These are phyloP conservation scores for Umimayanthus chanpuru DNA, from an alignment of 92 coral and sea anemone species.

Conservation along the genomic window DNA sequence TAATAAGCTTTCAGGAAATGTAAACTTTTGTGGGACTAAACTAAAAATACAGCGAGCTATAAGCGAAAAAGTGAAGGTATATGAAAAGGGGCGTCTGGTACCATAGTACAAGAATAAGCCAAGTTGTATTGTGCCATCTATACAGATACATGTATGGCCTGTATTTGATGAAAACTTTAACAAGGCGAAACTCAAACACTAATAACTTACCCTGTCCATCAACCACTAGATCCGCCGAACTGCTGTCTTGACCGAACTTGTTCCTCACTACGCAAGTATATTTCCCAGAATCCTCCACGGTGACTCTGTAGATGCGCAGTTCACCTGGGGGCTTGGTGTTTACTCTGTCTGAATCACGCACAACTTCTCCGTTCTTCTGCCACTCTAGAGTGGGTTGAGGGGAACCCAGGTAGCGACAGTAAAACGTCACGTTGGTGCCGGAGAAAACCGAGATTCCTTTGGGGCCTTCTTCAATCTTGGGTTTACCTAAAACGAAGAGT, in stretches of 20 bases:
- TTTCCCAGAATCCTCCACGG: constrained; percentile 59
- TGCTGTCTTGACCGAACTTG: constrained; percentile 47
- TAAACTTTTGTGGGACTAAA: too few relatives aligned
- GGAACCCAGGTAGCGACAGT: constrained; percentile 65
- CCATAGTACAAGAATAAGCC: too few relatives aligned
- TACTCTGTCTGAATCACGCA: constrained; percentile 21
- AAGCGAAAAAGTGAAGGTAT: too few relatives aligned
- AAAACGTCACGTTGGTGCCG: constrained; percentile 68
- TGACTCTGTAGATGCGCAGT: constrained; percentile 45
- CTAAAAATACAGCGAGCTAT: too few relatives aligned
- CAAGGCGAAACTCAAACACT: not conserved
- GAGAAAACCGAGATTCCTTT: constrained; percentile 60
- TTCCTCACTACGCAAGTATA: constrained; percentile 73
- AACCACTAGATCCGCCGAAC: constrained; percentile 65
- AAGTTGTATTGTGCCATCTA: too few relatives aligned
- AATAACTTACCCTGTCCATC: constrained; percentile 68
- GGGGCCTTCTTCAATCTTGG: constrained; percentile 63
- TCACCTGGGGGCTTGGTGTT: not conserved
- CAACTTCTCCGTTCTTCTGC: constrained; percentile 52
- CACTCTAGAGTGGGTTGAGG: constrained; percentile 59
- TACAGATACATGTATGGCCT: too few relatives aligned
- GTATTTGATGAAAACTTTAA: not conserved
- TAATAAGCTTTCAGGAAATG: too few relatives aligned
- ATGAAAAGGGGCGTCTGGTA: too few relatives aligned
- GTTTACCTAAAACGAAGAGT: constrained; percentile 47